Percentiles rank a stretch among this genome's conserved stretches.
Evolutionary conservation across 2,888 invertebrate species (phyloP).

Genomic region (Laspeyria flexula): DNA sequence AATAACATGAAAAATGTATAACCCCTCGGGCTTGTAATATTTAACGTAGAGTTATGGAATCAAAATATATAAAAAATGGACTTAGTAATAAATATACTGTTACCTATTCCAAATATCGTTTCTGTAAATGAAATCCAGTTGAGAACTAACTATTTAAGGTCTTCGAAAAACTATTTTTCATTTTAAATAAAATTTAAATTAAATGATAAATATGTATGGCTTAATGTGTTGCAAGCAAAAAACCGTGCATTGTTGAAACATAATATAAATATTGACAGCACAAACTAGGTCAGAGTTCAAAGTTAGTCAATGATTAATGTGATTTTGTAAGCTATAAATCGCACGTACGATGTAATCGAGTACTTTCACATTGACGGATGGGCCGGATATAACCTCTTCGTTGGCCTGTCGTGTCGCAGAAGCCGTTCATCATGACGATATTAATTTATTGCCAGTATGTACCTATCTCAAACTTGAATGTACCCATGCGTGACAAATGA

Average conservation of each 20-base stretch:
- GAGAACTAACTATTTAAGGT: no score
- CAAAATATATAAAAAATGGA: no score
- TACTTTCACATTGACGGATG: slow-evolving; percentile 57
- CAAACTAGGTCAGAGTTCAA: slow-evolving; percentile 48
- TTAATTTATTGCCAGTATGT: slow-evolving; percentile 38
- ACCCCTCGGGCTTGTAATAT: no score
- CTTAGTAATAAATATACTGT: no score
- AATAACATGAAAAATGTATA: no score
- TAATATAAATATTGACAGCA: not conserved
- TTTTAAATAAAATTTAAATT: no score
- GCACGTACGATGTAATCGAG: slow-evolving; percentile 50
- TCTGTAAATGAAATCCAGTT: no score
- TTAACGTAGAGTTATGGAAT: no score
- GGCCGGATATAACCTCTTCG: slow-evolving; percentile 52
- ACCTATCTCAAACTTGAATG: slow-evolving; percentile 39
- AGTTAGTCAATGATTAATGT: slow-evolving; percentile 50
- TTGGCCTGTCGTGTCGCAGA: slow-evolving; percentile 40
- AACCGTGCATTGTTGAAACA: not conserved
- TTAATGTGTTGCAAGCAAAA: no score
- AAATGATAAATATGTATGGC: no score
- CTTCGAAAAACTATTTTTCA: no score
- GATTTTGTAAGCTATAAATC: slow-evolving; percentile 51
- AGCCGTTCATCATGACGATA: slow-evolving; percentile 43
- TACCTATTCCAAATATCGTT: no score
- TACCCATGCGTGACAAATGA: slow-evolving; percentile 29